Evolutionary conservation across 92 coral and sea anemone species (phyloP).

Genomic region (Hydrozoanthus gracilis): DNA sequence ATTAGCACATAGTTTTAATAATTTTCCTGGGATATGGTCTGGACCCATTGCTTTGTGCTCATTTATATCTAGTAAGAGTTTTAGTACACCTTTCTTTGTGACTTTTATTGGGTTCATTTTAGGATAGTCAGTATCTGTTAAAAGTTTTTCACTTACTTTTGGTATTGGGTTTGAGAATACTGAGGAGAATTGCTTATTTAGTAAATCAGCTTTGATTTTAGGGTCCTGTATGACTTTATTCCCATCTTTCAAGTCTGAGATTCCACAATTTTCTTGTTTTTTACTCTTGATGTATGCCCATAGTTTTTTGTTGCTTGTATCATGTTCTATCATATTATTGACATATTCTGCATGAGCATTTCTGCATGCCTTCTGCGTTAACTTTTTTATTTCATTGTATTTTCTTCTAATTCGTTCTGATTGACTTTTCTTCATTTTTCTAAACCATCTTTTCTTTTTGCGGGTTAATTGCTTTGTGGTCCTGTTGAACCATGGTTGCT

Average conservation of each 20-base stretch:
- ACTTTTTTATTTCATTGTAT: constrained; percentile 22
- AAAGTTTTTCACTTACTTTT: constrained; percentile 35
- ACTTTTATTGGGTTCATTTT: constrained; percentile 31
- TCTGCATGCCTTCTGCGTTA: constrained; percentile 21
- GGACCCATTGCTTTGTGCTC: constrained; percentile 7
- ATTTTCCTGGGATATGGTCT: too few species aligned
- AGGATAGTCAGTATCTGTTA: constrained; percentile 31
- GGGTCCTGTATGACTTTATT: constrained; percentile 20
- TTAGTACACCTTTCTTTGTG: constrained; percentile 37
- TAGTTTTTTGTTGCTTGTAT: constrained; percentile 16
- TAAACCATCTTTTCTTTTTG: constrained; percentile 21
- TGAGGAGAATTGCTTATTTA: constrained; percentile 11
- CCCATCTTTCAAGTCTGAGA: constrained; percentile 24
- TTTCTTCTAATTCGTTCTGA: constrained; percentile 13
- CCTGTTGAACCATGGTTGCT: constrained; percentile 23
- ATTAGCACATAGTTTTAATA: too few species aligned
- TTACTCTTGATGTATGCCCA: constrained; percentile 23
- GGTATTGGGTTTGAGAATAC: constrained; percentile 40
- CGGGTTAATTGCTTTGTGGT: constrained; percentile 26
- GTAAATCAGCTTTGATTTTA: constrained; percentile 20
- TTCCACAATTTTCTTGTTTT: constrained; percentile 19
- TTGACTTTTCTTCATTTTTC: constrained; percentile 12
- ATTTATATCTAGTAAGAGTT: constrained; percentile 35
- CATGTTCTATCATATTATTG: constrained; percentile 20
- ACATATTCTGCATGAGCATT: constrained; percentile 20